Evolutionary conservation across 2,888 invertebrate genomes (phyloP).

Genomic region (Melinopterus prodromus): DNA sequence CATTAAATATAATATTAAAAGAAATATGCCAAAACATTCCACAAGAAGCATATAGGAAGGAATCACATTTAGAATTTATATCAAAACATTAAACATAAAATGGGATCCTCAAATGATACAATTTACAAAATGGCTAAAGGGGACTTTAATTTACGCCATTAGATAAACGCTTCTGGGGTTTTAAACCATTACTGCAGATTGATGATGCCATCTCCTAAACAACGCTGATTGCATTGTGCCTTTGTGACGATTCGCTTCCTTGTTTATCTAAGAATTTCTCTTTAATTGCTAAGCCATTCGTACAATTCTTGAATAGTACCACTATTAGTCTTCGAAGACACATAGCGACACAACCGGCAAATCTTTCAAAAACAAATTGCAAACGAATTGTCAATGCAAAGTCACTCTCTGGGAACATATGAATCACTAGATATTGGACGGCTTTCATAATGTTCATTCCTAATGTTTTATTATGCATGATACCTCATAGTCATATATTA

Average conservation of each 20-base stretch:
- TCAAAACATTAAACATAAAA: background rate
- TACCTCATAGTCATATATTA: no score
- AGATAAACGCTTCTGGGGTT: background rate
- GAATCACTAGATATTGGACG: no score
- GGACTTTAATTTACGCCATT: background rate
- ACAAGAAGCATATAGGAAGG: background rate
- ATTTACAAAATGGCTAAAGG: background rate
- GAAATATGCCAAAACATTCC: no score
- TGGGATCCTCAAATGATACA: background rate
- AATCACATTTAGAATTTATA: background rate
- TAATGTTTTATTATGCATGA: no score
- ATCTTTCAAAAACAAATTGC: no score
- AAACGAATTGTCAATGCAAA: no score
- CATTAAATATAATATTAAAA: no score
- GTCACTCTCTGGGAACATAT: no score
- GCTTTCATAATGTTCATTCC: no score
- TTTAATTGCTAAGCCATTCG: background rate
- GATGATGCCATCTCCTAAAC: background rate
- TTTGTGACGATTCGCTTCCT: background rate
- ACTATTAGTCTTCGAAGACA: background rate
- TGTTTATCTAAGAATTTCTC: background rate
- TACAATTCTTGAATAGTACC: background rate
- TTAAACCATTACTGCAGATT: background rate
- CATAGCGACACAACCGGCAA: background rate
- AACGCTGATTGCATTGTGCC: background rate